These are phyloP conservation scores for Graphium colonna DNA, from an alignment of 2,888 invertebrate species.

Conservation along the genomic window DNA sequence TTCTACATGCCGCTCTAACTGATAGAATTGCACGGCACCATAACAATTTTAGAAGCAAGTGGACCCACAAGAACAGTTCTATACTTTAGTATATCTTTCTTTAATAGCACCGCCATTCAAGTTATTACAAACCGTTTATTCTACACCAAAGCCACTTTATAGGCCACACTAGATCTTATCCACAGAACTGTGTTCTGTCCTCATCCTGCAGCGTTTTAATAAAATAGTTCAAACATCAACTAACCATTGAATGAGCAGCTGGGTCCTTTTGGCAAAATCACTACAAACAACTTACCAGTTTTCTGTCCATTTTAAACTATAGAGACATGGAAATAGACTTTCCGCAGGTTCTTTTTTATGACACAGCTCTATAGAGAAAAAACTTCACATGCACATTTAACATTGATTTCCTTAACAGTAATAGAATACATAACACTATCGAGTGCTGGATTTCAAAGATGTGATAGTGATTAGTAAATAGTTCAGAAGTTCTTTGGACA, in stretches of 20 bases:
- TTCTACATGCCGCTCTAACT: not conserved
- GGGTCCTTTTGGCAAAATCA: not conserved
- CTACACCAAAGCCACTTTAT: conserved; percentile 7
- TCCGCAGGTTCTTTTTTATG: too few species aligned
- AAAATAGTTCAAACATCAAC: conserved; percentile 19
- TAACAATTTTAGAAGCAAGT: conserved; percentile 37
- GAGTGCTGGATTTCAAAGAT: too few species aligned
- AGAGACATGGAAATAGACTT: too few species aligned
- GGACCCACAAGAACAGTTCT: conserved; percentile 44
- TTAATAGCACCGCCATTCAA: conserved; percentile 74
- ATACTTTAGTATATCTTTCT: conserved; percentile 61
- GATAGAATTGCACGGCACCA: not conserved
- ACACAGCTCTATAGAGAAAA: too few species aligned
- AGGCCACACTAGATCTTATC: conserved; percentile 1
- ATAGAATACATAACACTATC: too few species aligned
- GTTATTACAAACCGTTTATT: conserved; percentile 33
- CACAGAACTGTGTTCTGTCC: conserved; percentile 21
- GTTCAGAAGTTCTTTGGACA: too few species aligned
- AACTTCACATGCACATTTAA: too few species aligned
- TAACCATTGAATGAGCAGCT: conserved; percentile 11
- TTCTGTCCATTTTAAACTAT: too few species aligned
- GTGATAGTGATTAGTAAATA: too few species aligned
- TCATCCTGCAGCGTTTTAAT: not conserved
- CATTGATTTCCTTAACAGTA: too few species aligned
- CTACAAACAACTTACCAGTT: not conserved